Evolutionary conservation across 53 echinoderm and acorn worm genomes (phyloP).

Genomic region (Glandiceps talaboti): DNA sequence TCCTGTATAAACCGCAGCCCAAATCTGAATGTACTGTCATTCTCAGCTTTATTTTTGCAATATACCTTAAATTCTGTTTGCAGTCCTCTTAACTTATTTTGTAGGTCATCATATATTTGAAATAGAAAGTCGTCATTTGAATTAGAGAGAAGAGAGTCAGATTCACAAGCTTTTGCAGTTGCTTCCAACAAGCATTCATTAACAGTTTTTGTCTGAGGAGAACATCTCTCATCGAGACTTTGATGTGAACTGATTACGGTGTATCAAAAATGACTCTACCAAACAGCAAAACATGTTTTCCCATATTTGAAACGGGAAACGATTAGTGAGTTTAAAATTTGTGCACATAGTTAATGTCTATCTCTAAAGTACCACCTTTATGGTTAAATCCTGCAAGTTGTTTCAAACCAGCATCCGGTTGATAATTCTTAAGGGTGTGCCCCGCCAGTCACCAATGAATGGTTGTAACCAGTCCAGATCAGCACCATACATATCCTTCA

Average conservation of each 20-base stretch:
- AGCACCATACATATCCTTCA: slow-evolving; percentile 16
- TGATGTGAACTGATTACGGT: background rate
- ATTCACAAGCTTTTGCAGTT: background rate
- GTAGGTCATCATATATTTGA: background rate
- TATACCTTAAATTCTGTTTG: background rate
- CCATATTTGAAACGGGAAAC: slow-evolving; percentile 16
- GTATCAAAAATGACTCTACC: background rate
- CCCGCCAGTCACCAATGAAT: slow-evolving; percentile 29
- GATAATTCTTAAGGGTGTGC: slow-evolving; percentile 23
- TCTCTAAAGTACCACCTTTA: slow-evolving; percentile 15
- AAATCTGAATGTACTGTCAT: background rate
- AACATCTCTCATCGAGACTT: background rate
- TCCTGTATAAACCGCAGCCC: background rate
- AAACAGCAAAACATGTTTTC: slow-evolving; percentile 10
- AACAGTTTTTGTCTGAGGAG: background rate
- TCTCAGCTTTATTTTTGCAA: background rate
- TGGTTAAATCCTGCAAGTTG: slow-evolving; percentile 15
- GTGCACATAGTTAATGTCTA: slow-evolving; percentile 11
- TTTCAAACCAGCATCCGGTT: slow-evolving; percentile 29
- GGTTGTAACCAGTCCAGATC: slow-evolving; percentile 26
- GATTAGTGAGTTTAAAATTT: slow-evolving; percentile 17
- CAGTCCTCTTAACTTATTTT: too few species aligned
- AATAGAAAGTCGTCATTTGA: background rate
- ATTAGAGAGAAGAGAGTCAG: too few species aligned
- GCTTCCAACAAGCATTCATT: background rate